A percentile compares a stretch with the other conserved stretches of the same genome.
Conservation (phyloP, 2,888 invertebrate genomes). For the Rotaria socialis region DNA sequence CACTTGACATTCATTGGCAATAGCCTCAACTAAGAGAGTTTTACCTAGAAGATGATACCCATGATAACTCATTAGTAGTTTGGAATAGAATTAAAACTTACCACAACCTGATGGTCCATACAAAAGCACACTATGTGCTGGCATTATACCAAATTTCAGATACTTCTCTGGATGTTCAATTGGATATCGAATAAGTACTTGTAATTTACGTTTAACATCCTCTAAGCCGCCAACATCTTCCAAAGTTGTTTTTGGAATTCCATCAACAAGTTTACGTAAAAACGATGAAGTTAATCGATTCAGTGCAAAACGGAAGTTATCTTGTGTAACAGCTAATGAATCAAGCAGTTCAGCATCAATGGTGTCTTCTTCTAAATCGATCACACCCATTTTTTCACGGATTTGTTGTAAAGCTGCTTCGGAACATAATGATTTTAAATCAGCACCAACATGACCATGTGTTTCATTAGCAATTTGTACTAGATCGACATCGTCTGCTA, state of each 20-base stretch:
- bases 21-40: constrained; percentile 73
- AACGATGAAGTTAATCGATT: constrained; percentile 70
- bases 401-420: too few species aligned
- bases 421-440: neutral
- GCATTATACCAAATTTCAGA: constrained; percentile 99
- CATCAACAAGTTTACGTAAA: constrained; percentile 88
- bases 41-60: constrained; percentile 61
- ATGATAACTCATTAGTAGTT: too few species aligned
- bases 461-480: too few species aligned
- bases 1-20: constrained; percentile 64
- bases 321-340: constrained; percentile 61
- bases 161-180: constrained; percentile 99
- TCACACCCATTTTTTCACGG: constrained; percentile 98
- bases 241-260: constrained; percentile 96
- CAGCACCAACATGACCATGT: too few species aligned
- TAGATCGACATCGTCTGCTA: too few species aligned
- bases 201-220: too few species aligned
- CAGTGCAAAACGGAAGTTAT: constrained; percentile 93
- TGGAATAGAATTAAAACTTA: constrained; percentile 50
- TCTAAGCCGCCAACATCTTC: constrained; percentile 74
- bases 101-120: constrained; percentile 97
- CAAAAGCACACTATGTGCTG: constrained; percentile 92
- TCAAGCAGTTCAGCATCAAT: constrained; percentile 96
- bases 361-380: constrained; percentile 96
- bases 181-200: constrained; percentile 69